Evolutionary conservation across 2,888 invertebrate genomes (phyloP), one percentile per base, ranked within the genome.

Genomic region (Nomada ruficornis): DNA sequence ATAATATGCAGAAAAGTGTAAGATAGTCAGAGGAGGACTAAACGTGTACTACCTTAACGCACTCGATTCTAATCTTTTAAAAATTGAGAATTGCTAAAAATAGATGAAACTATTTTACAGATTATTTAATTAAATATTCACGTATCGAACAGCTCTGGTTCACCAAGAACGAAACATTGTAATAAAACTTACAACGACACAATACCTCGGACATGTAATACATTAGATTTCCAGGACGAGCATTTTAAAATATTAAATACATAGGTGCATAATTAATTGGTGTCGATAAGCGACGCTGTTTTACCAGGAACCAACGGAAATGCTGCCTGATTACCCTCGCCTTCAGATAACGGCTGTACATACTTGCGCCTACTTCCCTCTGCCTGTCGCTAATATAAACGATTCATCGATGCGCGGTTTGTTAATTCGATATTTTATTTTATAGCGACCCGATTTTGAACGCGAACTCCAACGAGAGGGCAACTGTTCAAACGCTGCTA

Each of bases 381-480:
- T 29, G 79, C 79, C 82, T 86, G 75, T 78, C 80, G 84, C 87
- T 84, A 69, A 36, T 36, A 23, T 10, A 60, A 5, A 57, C 10
- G 50, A 29, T 3, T 20, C n/a, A 47, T 59, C 42, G 1, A 29
- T 29, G 10, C 10, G 11, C 59, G 62, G 9, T 72, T 62, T 13
- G 11, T 47, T 60, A 73, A 83, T 10, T 9, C 9, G 20, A 0
- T 7, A 7, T 11, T 57, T 44, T 86, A 10, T 71, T 83, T 88
- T 79, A 15, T 82, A 88, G 98, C 94, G 98, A 98, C 95, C 98
- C 98, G 77, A 97, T 98, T 81, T 95, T 97, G 84, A 97, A 98
- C 93, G 96, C 96, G 59, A 98, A 97, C 89, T 97, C 97, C 71
- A 98, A 98, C 91, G 98, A 98, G 94, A 95, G 98, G 80, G 96